Evolutionary conservation across 2,888 invertebrate species (phyloP).

Genomic region (Hirtodrosophila histrioides): DNA sequence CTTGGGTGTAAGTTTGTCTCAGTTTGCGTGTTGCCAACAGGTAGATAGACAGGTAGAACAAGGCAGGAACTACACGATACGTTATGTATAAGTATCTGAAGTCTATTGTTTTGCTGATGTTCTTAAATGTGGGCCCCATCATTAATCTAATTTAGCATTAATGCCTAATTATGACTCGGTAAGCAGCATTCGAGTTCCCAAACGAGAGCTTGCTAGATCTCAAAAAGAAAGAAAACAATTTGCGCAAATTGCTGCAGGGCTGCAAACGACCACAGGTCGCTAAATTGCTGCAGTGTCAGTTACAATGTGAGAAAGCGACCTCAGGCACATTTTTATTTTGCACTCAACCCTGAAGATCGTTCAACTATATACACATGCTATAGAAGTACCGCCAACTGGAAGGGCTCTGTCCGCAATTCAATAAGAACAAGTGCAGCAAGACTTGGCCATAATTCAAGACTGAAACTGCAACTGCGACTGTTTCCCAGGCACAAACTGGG

Average conservation of each 20-base stretch:
- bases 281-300: constrained; percentile 61
- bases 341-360: constrained; percentile 69
- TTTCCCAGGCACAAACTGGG: constrained; percentile 55
- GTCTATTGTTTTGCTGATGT: constrained; percentile 38
- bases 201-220: constrained; percentile 2
- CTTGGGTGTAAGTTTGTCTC: constrained; percentile 22
- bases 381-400: constrained; percentile 14
- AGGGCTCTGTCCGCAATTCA: constrained; percentile 48
- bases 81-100: constrained; percentile 20
- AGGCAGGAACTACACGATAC: constrained; percentile 34
- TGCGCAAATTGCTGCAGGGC: constrained; percentile 26
- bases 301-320: constrained; percentile 52
- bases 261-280: constrained; percentile 29
- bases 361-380: constrained; percentile 53
- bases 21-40: constrained; percentile 55
- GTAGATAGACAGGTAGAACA: constrained; percentile 10
- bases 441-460: constrained; percentile 21
- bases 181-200: constrained; percentile 18
- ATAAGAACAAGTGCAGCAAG: constrained; percentile 65
- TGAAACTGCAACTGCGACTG: constrained; percentile 8
- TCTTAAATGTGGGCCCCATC: constrained; percentile 60
- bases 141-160: constrained; percentile 74
- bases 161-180: constrained; percentile 52
- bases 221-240: constrained; percentile 12
- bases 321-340: constrained; percentile 23